Evolutionary conservation across 1,140 invertebrate species (phyloP).

Genomic region (Aleiodes sp.): DNA sequence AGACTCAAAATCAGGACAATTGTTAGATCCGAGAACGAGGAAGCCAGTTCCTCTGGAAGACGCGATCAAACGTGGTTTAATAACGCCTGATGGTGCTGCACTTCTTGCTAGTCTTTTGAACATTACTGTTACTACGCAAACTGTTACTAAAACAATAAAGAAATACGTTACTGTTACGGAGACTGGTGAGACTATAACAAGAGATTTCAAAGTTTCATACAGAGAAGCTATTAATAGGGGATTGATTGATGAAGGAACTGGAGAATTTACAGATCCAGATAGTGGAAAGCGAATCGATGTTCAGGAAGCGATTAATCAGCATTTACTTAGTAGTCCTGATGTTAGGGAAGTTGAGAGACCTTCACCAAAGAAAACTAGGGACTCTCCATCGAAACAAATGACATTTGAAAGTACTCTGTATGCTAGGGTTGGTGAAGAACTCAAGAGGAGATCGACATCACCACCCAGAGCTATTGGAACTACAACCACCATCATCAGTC

Average conservation of each 20-base stretch:
- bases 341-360: conserved; percentile 23
- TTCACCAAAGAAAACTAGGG: conserved; percentile 42
- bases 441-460: conserved; percentile 41
- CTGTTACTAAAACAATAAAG: conserved; percentile 83
- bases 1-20: conserved; percentile 85
- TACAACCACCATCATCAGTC: conserved; percentile 54
- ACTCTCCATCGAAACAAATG: conserved; percentile 45
- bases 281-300: conserved; percentile 80
- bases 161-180: conserved; percentile 80
- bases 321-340: conserved; percentile 72
- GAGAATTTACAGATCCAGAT: conserved; percentile 82
- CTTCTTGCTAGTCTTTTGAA: conserved; percentile 83
- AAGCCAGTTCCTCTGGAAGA: conserved; percentile 84
- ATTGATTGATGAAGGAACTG: conserved; percentile 80
- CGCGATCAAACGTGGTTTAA: conserved; percentile 84
- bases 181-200: conserved; percentile 68
- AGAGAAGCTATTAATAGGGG: conserved; percentile 80
- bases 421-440: conserved; percentile 35
- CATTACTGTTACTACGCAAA: conserved; percentile 85
- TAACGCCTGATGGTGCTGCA: conserved; percentile 86
- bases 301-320: conserved; percentile 82
- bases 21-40: conserved; percentile 81
- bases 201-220: conserved; percentile 76
- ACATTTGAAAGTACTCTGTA: conserved; percentile 48
- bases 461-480: conserved; percentile 58